Percentiles rank a stretch among this genome's conserved stretches.
Evolutionary conservation across 2,113 vertebrate species (phyloP).

Genomic region (Sebastes fasciatus): DNA sequence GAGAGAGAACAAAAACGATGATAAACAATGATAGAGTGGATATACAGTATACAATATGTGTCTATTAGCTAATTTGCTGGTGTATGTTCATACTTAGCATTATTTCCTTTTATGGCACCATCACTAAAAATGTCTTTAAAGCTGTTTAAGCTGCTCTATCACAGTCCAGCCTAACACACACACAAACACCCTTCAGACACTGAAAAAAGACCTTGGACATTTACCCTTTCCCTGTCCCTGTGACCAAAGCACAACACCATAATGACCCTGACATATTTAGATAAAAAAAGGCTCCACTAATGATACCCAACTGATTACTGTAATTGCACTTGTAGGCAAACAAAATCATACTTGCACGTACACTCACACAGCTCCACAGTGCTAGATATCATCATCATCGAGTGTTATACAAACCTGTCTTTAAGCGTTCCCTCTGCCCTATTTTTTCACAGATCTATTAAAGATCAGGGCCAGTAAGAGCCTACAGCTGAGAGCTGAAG

Average conservation of each 20-base stretch:
- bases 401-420: conserved; percentile 33
- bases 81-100: neutral
- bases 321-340: conserved; percentile 17
- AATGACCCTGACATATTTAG: conserved; percentile 1
- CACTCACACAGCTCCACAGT: neutral
- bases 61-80: neutral
- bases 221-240: conserved; percentile 6
- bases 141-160: neutral
- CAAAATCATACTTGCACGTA: conserved; percentile 21
- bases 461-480: conserved; percentile 44
- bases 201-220: conserved; percentile 3
- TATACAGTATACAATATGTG: neutral
- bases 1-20: conserved; percentile 19
- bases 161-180: neutral
- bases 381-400: neutral
- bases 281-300: neutral
- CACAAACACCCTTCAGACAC: neutral
- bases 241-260: conserved; percentile 21
- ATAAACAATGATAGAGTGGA: conserved; percentile 20
- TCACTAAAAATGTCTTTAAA: neutral
- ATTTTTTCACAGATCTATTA: conserved; percentile 34
- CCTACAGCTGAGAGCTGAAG: conserved; percentile 35
- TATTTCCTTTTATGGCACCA: neutral
- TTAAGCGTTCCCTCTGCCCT: conserved; percentile 28
- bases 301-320: conserved; percentile 3